Evolutionary conservation across 2,113 vertebrate species (phyloP), one percentile per base, ranked within the genome.

Genomic region (Coryphaenoides rupestris): DNA sequence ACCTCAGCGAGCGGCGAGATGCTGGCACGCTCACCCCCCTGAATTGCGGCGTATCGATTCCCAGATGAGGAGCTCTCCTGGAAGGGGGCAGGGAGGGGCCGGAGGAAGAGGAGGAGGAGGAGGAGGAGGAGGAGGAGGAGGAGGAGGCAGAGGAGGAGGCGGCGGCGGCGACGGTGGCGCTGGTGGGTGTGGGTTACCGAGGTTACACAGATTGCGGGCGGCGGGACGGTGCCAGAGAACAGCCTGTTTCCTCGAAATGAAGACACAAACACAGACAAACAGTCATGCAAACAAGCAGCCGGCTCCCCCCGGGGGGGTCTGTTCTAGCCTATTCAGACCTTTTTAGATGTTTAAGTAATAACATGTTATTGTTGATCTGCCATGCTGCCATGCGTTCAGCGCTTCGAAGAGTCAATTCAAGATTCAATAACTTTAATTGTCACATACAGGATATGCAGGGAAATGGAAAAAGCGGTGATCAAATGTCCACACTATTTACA

Each of bases 161-260:
- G 75, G 75, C 63, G 73, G 75, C 28, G 62, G 49, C 66, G 69
- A 60, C 58, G 75, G 55, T 58, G 70, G 68, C 68, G 60, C 23
- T 53, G 58, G 74, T 72, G 75, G 82, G 79, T 68, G 79, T 75
- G 68, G 84, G 78, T 78, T 47, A 52, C 56, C 55, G 77, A 74
- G 76, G 81, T 82, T 73, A 66, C 56, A 61, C 47, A 65, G 74
- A 76, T 75, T 73, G 64, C 49, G 70, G 73, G 71, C 64, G 66
- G 68, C 61, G 60, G n/a, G 60, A 21, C 55, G 80, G 66, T 73
- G 71, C 85, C 78, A 79, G 81, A 78, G 68, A 82, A 77, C 83
- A 13, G 75, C 62, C 82, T 76, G 77, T 80, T 84, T 86, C 80
- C 81, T 79, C 72, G 78, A 75, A 82, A 72, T 72, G 64, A 53